Conservation (phyloP, 2,113 vertebrate species). For the Carettochelys insculpta region DNA sequence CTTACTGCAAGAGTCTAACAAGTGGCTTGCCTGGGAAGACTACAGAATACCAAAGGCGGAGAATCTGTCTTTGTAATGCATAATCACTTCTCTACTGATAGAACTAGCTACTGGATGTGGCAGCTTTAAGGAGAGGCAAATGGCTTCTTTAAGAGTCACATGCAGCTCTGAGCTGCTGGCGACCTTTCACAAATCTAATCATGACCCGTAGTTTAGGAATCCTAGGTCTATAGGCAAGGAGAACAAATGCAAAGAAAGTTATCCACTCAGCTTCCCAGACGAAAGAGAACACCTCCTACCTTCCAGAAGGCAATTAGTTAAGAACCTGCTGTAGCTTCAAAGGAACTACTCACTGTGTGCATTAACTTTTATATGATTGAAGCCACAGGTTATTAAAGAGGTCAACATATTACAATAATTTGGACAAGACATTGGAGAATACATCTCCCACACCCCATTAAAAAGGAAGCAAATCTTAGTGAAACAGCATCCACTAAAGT, state of each 20-base stretch:
- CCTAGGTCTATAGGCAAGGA: not conserved
- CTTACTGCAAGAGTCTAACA: no score
- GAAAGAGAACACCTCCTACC: not conserved
- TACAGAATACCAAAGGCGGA: no score
- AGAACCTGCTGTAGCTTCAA: not conserved
- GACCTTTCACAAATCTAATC: no score
- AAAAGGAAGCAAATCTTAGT: not conserved
- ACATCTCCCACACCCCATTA: not conserved
- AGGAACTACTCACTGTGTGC: not conserved
- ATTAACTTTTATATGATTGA: not conserved
- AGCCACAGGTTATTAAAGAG: not conserved
- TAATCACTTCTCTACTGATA: no score
- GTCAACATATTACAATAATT: not conserved
- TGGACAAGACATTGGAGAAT: not conserved
- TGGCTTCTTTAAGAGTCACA: no score
- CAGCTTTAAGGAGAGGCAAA: no score
- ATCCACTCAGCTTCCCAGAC: fast-evolving
- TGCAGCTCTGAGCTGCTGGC: no score
- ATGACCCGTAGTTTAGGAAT: no score
- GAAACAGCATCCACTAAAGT: not conserved
- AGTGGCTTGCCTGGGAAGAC: no score
- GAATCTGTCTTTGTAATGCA: no score
- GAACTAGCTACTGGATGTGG: no score
- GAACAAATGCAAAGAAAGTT: not conserved
- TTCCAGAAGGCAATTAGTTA: not conserved